Base-by-base conservation (phyloP, 2,113 vertebrate species). In the Percina caprodes region DNA sequence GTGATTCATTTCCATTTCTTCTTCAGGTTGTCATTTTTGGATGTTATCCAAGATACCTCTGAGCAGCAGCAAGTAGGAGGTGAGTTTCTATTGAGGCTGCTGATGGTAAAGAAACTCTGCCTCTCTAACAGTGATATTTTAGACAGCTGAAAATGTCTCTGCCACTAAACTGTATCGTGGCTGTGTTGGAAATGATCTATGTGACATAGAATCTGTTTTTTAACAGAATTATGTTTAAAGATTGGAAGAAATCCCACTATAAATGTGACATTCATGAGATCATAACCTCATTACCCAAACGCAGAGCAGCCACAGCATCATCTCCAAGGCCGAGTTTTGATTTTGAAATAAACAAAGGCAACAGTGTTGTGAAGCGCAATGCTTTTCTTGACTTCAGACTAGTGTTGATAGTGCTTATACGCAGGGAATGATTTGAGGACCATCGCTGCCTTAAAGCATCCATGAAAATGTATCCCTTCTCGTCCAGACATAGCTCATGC, bases 331-430 rank as follows among this genome's bases (percentile, higher is more conserved):
- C 30, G 5, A 71, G 86, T 52, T 72, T 58, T 77, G 69, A 89
- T 82, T 79, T 73, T 61, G 74, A 90, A 77, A 80, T 83, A 89
- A 93, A 93, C 86, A 86, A 81, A 84, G 61, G 72, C 65, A 87
- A 79, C 80, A 79, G 62, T 79, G 86, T 72, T 86, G 82, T 88
- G 86, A 55, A 54, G 56, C 35, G 60, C 19, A 5, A 63, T 48
- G 61, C 78, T 82, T 70, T 77, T 75, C 59, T 24, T 30, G 67
- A 73, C 84, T 87, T 73, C 78, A 87, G 80, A 72, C 70, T 81
- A 52, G 67, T 69, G 63, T 23, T 84, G 58, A 87, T 82, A 81
- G 66, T 77, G 86, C 82, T 85, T 81, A 74, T 72, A 77, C 10
- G 15, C 58, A 84, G 72, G 80, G 80, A 90, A 84, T 58, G 54